Evolutionary conservation across 2,113 vertebrate genomes (phyloP).

Genomic region (Pseudois nayaur): DNA sequence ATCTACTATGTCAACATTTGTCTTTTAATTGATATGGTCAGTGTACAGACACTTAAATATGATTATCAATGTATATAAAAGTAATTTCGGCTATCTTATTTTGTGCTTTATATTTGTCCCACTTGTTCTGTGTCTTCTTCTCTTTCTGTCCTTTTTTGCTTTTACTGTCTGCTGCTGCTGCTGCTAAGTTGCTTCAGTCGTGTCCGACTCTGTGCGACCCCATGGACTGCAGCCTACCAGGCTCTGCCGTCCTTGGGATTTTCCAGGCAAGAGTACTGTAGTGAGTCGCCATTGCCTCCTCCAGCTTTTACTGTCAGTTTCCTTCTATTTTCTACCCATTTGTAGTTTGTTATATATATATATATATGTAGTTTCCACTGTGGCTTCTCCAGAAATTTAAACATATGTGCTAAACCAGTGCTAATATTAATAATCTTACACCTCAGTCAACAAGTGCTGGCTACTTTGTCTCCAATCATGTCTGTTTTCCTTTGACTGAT

Average conservation of each 20-base stretch:
- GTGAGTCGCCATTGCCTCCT: no score
- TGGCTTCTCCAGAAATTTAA: background rate
- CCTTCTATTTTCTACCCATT: background rate
- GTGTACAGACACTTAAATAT: background rate
- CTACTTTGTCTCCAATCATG: background rate
- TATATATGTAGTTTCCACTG: background rate
- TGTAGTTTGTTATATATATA: background rate
- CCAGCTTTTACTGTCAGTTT: background rate
- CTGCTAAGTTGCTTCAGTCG: no score
- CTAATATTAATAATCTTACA: background rate
- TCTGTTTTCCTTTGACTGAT: background rate
- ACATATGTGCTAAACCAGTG: background rate
- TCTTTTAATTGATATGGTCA: background rate
- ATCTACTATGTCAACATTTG: background rate
- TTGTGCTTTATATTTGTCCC: background rate
- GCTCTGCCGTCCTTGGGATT: rapidly evolving
- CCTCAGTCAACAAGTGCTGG: background rate
- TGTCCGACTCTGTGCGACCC: no score
- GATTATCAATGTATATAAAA: background rate
- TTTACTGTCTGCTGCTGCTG: background rate
- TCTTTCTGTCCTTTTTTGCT: background rate
- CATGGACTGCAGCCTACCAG: no score
- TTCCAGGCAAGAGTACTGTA: no score
- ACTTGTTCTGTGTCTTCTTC: background rate
- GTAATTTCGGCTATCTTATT: background rate